Percentiles rank a stretch among this genome's conserved stretches.
These are phyloP conservation scores for Eclectus roratus DNA, from an alignment of 2,113 vertebrate species.

Conservation along the genomic window DNA sequence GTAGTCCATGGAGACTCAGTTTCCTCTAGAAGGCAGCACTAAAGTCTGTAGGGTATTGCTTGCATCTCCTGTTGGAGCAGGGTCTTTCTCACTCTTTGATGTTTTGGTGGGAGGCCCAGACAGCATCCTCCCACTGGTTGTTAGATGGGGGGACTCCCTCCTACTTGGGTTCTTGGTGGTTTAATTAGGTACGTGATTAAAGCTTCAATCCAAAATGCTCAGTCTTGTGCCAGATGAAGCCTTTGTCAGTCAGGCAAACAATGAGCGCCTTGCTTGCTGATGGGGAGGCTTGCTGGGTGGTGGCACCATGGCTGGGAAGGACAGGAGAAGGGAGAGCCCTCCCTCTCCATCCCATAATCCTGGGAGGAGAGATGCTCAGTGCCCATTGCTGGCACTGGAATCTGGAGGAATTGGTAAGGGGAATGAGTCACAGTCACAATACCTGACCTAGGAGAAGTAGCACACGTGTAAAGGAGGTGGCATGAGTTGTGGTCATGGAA, in stretches of 20 bases:
- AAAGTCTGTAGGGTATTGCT: background rate
- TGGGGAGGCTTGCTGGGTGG: background rate
- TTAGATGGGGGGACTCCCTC: background rate
- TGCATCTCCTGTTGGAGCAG: background rate
- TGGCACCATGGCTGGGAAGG: background rate
- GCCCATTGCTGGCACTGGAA: background rate
- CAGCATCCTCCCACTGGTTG: accelerated
- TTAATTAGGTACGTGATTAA: background rate
- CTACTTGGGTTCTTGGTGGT: background rate
- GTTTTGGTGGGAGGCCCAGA: background rate
- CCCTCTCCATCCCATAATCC: background rate
- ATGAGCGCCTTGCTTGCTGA: background rate
- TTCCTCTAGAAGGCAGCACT: background rate
- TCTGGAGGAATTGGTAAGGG: background rate
- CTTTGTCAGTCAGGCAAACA: background rate
- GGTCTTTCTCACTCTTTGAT: background rate
- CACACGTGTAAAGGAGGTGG: background rate
- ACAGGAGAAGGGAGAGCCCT: background rate
- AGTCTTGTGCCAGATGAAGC: background rate
- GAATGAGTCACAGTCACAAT: accelerated
- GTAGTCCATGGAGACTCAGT: background rate
- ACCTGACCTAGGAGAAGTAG: background rate
- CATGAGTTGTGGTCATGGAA: background rate
- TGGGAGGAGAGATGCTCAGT: accelerated
- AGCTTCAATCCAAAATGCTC: background rate